phyloP scores from a whole-genome alignment of 2,888 invertebrate genomes.

The Plebejus anna region DNA sequence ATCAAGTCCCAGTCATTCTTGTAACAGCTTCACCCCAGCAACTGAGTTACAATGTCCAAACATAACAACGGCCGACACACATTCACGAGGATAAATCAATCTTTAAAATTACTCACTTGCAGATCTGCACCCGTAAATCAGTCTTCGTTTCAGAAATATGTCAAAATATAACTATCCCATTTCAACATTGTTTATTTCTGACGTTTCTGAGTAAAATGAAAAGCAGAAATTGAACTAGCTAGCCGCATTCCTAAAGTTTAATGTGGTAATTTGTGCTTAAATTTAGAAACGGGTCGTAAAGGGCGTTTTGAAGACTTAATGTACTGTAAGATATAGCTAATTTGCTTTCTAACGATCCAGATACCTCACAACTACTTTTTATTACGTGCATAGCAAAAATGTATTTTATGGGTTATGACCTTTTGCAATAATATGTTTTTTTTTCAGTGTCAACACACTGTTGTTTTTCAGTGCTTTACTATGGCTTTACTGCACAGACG shows the following conservation, averaged over 20 bases:
- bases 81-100: constrained; percentile 16
- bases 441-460: not conserved
- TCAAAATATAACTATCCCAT: constrained; percentile 23
- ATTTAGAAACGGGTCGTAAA: constrained; percentile 17
- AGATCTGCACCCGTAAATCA: not conserved
- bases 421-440: not conserved
- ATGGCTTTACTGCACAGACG: not conserved
- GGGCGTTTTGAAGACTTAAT: constrained; percentile 4
- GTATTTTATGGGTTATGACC: not conserved
- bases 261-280: constrained; percentile 15
- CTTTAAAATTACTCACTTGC: constrained; percentile 22
- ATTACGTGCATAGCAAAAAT: not conserved
- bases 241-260: constrained; percentile 16
- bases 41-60: constrained; percentile 14
- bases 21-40: not conserved
- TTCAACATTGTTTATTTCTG: constrained; percentile 22
- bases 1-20: not conserved
- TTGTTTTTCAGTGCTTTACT: no score
- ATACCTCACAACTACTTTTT: not conserved
- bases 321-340: not conserved
- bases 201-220: constrained; percentile 8
- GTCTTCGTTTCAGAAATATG: constrained; percentile 15
- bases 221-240: constrained; percentile 20
- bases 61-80: constrained; percentile 16
- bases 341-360: not conserved